Conservation (phyloP, 2,888 invertebrate genomes). For the Meteorus cinctellus region DNA sequence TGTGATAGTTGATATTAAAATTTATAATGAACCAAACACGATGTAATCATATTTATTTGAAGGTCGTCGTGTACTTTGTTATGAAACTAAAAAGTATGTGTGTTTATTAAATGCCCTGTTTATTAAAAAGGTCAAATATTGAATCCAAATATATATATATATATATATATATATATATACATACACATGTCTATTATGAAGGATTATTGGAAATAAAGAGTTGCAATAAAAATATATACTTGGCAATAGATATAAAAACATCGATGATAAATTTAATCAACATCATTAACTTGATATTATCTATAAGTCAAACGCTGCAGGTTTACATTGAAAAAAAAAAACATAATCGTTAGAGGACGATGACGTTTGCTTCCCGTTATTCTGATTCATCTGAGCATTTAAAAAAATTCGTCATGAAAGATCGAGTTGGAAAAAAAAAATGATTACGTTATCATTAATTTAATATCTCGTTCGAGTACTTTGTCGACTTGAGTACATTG, state of each 20-base stretch:
- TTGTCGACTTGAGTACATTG: not conserved
- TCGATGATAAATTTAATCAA: not conserved
- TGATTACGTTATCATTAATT: not conserved
- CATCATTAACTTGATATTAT: not conserved
- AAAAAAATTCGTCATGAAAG: conserved; percentile 17
- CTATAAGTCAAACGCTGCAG: not conserved
- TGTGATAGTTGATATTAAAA: conserved; percentile 41
- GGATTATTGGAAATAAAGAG: not conserved
- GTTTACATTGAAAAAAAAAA: conserved; percentile 9
- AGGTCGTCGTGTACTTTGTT: conserved; percentile 39
- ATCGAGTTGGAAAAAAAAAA: not conserved
- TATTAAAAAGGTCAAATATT: conserved; percentile 31
- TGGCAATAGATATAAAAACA: not conserved
- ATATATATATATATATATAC: not conserved
- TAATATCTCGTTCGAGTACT: not conserved
- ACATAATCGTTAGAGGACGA: conserved; percentile 44
- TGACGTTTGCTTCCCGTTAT: conserved; percentile 39
- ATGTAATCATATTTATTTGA: conserved; percentile 39
- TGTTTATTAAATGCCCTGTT: conserved; percentile 34
- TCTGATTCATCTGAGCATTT: not conserved
- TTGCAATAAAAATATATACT: not conserved
- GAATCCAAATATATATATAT: not conserved
- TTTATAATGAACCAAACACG: conserved; percentile 40
- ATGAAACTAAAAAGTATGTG: conserved; percentile 33
- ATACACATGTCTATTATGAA: not conserved